These are phyloP conservation scores for Bembecia ichneumoniformis DNA, from an alignment of 2,888 invertebrate species.

Conservation along the genomic window DNA sequence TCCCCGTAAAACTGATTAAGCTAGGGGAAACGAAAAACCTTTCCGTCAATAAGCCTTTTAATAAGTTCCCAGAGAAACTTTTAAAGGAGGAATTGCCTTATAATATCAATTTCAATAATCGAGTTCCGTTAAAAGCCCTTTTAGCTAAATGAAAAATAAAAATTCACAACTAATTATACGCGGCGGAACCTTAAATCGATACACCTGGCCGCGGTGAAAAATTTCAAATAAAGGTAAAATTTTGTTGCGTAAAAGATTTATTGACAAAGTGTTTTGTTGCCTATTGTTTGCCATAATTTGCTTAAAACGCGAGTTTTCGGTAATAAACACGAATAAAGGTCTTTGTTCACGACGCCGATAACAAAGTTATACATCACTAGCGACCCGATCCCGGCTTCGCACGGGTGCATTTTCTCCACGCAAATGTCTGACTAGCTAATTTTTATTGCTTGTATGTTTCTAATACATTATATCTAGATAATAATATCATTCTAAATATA, in stretches of 20 bases:
- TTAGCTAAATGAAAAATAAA: background rate
- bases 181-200: background rate
- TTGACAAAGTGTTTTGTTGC: constrained; percentile 1
- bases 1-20: too few relatives aligned
- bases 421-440: too few relatives aligned
- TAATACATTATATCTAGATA: too few relatives aligned
- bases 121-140: background rate
- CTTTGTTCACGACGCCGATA: background rate
- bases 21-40: too few relatives aligned
- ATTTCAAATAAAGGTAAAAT: constrained; percentile 4
- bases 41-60: too few relatives aligned
- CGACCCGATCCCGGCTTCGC: too few relatives aligned
- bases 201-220: constrained; percentile 1
- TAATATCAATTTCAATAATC: background rate
- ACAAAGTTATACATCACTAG: background rate
- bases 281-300: constrained; percentile 2
- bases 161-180: background rate
- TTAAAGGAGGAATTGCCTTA: background rate
- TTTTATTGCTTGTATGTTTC: too few relatives aligned
- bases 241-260: constrained; percentile 7
- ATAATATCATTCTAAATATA: too few relatives aligned
- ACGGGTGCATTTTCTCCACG: too few relatives aligned
- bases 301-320: background rate
- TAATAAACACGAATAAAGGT: background rate
- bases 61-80: background rate